A percentile compares a stretch with the other conserved stretches of the same genome.
These are phyloP conservation scores for Pogonophryne albipinna DNA, from an alignment of 2,797 vertebrate genomes.

Conservation along the genomic window DNA sequence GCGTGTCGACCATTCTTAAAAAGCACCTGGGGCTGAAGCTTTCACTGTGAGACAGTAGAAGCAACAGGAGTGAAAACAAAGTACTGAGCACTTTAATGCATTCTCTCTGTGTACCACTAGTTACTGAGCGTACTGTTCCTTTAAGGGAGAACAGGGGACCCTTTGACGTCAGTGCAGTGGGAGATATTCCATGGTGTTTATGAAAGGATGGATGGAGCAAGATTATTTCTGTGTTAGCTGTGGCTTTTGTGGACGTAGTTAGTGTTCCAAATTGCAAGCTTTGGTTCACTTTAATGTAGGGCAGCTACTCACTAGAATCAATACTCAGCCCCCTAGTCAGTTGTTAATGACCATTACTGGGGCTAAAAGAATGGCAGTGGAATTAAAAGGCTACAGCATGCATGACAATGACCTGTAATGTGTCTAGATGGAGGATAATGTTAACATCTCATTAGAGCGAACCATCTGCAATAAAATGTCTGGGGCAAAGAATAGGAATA, in stretches of 20 bases:
- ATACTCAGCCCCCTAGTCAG: slow-evolving; percentile 43
- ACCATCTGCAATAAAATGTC: slow-evolving; percentile 3
- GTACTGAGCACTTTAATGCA: slow-evolving; percentile 7
- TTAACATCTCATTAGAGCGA: slow-evolving; percentile 6
- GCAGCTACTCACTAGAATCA: slow-evolving; percentile 37
- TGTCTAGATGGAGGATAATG: slow-evolving; percentile 18
- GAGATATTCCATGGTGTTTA: slow-evolving; percentile 72
- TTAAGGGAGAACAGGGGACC: slow-evolving; percentile 75
- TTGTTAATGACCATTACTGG: slow-evolving; percentile 29
- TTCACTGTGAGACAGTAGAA: slow-evolving; percentile 13
- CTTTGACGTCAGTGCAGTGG: slow-evolving; percentile 79
- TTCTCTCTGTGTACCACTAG: slow-evolving; percentile 28
- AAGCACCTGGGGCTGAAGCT: slow-evolving; percentile 26
- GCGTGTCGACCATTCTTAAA: slow-evolving; percentile 54
- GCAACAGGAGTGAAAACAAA: slow-evolving; percentile 38
- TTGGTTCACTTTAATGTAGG: slow-evolving; percentile 12
- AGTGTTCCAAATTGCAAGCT: slow-evolving; percentile 23
- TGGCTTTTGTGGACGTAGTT: slow-evolving; percentile 16
- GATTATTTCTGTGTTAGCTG: slow-evolving; percentile 33
- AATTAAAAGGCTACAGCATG: slow-evolving; percentile 22
- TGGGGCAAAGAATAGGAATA: background rate
- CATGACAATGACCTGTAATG: slow-evolving; percentile 43
- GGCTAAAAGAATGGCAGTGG: slow-evolving; percentile 29
- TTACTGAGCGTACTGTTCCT: slow-evolving; percentile 65
- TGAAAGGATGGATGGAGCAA: slow-evolving; percentile 66